A percentile compares a stretch with the other conserved stretches of the same genome.
Conservation (phyloP, 2,888 invertebrate genomes). For the Dryobota labecula region DNA sequence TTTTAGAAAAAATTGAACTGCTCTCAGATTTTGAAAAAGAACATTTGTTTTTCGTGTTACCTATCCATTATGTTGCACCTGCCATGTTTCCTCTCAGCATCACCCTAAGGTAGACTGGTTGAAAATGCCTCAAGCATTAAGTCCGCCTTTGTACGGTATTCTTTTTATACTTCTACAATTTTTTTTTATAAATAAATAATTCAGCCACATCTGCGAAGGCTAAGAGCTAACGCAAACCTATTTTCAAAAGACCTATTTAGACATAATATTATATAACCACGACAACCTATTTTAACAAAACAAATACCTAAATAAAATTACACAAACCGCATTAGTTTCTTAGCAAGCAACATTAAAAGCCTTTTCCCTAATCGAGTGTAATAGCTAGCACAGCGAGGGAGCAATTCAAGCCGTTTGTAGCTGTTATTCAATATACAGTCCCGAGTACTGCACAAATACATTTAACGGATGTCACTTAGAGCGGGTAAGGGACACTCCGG, state of each 20-base stretch:
- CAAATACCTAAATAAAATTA: neutral
- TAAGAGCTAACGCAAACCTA: neutral
- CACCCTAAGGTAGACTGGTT: too few species aligned
- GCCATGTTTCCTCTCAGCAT: too few species aligned
- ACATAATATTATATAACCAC: too few species aligned
- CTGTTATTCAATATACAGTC: slow-evolving; percentile 38
- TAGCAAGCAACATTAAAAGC: slow-evolving; percentile 27
- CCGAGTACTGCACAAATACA: slow-evolving; percentile 48
- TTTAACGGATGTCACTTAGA: slow-evolving; percentile 42
- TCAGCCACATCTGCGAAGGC: neutral
- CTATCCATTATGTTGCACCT: too few species aligned
- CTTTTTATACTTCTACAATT: too few species aligned
- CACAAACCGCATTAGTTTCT: neutral
- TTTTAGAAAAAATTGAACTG: too few species aligned
- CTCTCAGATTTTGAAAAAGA: too few species aligned
- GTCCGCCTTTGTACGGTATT: too few species aligned
- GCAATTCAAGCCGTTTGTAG: slow-evolving; percentile 42
- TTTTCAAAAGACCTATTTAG: neutral
- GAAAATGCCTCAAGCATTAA: too few species aligned
- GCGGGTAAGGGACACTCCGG: neutral
- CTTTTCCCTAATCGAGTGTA: slow-evolving; percentile 39
- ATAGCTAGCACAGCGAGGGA: slow-evolving; percentile 39
- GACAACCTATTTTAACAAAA: slow-evolving; percentile 4
- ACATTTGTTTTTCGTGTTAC: too few species aligned
- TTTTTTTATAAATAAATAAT: too few species aligned